phyloP scores from a whole-genome alignment of 1,140 invertebrate species.

The Zaprionus africanus region DNA sequence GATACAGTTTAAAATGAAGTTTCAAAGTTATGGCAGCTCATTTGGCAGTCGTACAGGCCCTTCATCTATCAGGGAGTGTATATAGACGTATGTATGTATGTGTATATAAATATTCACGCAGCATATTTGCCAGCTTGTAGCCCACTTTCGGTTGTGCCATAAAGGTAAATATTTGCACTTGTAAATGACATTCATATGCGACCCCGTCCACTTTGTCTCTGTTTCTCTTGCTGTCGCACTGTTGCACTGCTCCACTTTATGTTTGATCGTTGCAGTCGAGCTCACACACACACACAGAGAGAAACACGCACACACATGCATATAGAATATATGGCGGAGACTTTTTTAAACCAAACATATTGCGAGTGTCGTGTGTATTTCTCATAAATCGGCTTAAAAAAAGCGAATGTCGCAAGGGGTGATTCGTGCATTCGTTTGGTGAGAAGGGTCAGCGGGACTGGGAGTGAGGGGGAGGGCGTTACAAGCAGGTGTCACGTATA shows the following conservation, averaged over 20 bases:
- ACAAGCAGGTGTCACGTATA: constrained; percentile 44
- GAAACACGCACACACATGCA: neutral
- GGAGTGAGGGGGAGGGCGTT: neutral
- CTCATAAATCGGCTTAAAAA: constrained; percentile 80
- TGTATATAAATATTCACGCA: constrained; percentile 52
- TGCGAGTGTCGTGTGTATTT: constrained; percentile 67
- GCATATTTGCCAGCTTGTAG: constrained; percentile 66
- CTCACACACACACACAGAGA: neutral
- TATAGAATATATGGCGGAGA: constrained; percentile 19
- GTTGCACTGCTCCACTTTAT: constrained; percentile 50
- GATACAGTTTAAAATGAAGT: neutral
- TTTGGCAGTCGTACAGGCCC: neutral
- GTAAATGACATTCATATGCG: constrained; percentile 79
- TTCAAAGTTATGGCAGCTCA: constrained; percentile 3
- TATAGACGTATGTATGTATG: constrained; percentile 32
- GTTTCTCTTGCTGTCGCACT: neutral
- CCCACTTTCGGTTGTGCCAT: constrained; percentile 63
- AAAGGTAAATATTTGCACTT: constrained; percentile 78
- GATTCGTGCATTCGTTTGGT: constrained; percentile 61
- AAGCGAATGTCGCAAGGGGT: constrained; percentile 28
- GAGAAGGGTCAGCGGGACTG: neutral
- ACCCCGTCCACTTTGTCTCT: constrained; percentile 17
- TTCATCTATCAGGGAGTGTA: neutral
- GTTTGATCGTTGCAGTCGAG: constrained; percentile 48
- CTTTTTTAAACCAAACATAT: constrained; percentile 68